phyloP scores from a whole-genome alignment of 2,797 vertebrate genomes.

The Microcaecilia unicolor region DNA sequence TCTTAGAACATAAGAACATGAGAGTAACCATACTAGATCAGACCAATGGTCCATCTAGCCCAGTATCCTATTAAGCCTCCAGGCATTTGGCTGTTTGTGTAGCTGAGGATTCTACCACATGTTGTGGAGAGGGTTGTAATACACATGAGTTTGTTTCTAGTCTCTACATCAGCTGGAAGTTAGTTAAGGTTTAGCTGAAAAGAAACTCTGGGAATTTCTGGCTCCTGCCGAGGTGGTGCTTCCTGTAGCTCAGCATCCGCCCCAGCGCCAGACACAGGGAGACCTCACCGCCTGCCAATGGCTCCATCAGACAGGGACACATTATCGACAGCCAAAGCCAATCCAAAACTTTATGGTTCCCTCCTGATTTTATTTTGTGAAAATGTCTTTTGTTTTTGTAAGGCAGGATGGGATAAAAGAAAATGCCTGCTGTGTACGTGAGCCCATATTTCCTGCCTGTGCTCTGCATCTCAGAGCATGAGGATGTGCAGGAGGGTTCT shows the following conservation, averaged over 20 bases:
- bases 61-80: too few relatives aligned
- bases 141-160: too few relatives aligned
- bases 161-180: conserved; percentile 22
- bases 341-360: conserved; percentile 4
- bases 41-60: too few relatives aligned
- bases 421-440: background rate
- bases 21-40: too few relatives aligned
- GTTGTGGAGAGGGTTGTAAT: too few relatives aligned
- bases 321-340: conserved; percentile 29
- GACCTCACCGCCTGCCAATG: too few relatives aligned
- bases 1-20: too few relatives aligned
- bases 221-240: conserved; percentile 60
- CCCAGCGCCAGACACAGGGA: conserved; percentile 27
- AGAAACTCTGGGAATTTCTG: conserved; percentile 51
- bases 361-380: conserved; percentile 9
- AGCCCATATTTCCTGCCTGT: background rate
- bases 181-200: conserved; percentile 27
- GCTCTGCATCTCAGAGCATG: background rate
- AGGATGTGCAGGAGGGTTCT: background rate
- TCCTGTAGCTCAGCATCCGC: conserved; percentile 49
- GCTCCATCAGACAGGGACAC: too few relatives aligned
- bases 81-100: too few relatives aligned
- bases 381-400: conserved; percentile 9
- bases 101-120: too few relatives aligned
- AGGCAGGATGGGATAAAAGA: fast-evolving